Percentiles rank a stretch among this genome's conserved stretches.
phyloP scores from a whole-genome alignment of 2,888 invertebrate genomes.

The Terebella lapidaria region DNA sequence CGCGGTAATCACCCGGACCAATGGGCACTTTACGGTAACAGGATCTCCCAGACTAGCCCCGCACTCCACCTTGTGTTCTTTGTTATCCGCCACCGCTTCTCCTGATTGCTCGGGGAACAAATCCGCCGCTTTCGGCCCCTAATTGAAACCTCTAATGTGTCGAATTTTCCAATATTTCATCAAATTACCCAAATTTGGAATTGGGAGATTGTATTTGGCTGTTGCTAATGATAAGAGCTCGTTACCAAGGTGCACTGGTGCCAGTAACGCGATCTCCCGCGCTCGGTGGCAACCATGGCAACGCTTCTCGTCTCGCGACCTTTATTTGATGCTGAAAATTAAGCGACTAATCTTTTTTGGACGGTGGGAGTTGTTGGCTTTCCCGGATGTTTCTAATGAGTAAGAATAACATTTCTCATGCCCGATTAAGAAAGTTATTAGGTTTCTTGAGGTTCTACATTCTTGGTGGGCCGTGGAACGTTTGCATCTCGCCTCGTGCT shows the following conservation, averaged over 20 bases:
- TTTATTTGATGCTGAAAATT: not conserved
- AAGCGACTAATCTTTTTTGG: not conserved
- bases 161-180: not conserved
- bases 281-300: not conserved
- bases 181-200: constrained; percentile 5
- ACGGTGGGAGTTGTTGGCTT: not conserved
- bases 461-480: too few species aligned
- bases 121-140: not conserved
- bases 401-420: not conserved
- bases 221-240: not conserved
- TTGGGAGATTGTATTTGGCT: not conserved
- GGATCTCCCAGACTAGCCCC: not conserved
- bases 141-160: not conserved
- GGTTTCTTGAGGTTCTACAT: not conserved
- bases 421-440: not conserved
- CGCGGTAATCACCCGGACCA: not conserved
- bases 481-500: too few species aligned
- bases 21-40: not conserved
- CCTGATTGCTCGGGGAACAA: not conserved
- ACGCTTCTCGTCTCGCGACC: not conserved
- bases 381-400: not conserved
- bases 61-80: not conserved
- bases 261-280: not conserved
- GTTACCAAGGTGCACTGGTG: too few species aligned
- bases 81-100: not conserved